Base-by-base conservation (phyloP, 2,113 vertebrate species). In the Rhabdomys dilectus region DNA sequence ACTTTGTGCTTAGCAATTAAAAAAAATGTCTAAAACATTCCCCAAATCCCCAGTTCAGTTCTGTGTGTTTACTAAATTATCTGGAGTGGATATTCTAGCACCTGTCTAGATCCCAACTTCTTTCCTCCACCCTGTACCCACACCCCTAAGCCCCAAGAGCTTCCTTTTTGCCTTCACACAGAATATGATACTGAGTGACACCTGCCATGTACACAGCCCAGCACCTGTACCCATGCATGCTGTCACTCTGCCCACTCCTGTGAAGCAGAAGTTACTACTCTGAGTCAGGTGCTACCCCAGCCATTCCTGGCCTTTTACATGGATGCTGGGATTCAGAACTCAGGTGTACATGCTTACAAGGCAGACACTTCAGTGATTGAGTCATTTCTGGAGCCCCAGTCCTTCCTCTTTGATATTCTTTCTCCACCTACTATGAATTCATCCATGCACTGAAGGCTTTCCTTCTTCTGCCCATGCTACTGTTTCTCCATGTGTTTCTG, bases 1-100 rank as follows among this genome's bases (percentile, higher is more conserved):
- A 66, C 9, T 19, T 66, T 45, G 42, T 66, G 29, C 17, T 48
- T 86, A 66, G 16, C 4, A 7, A 7, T 19, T 48, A 45, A 45
- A 34, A 68, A 42, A 87, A 66, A 90, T 39, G 60, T 92, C 53
- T n/a, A 45, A 85, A 75, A 26, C 82, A 88, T 90, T 96, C 82
- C 91, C 58, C 29, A 29, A 62, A 10, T 51, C 17, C 36, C 29
- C 36, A 73, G 24, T 60, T 80, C 70, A 42, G 19, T 17, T 88
- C 78, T 72, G 22, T 15, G 9, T 0, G 58, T 64, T 21, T 42
- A 6, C 48, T 60, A 24, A 73, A 68, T 19, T n/a, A 0, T 31
- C n/a, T 64, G 62, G 39, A 34, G 73, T 62, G 0, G 2, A 42
- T 4, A 22, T n/a, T 21, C 13, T 58, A 7, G 88, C 45, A 3